Evolutionary conservation across 1,140 invertebrate genomes (phyloP).

Genomic region (Sarcophaga peregrina): DNA sequence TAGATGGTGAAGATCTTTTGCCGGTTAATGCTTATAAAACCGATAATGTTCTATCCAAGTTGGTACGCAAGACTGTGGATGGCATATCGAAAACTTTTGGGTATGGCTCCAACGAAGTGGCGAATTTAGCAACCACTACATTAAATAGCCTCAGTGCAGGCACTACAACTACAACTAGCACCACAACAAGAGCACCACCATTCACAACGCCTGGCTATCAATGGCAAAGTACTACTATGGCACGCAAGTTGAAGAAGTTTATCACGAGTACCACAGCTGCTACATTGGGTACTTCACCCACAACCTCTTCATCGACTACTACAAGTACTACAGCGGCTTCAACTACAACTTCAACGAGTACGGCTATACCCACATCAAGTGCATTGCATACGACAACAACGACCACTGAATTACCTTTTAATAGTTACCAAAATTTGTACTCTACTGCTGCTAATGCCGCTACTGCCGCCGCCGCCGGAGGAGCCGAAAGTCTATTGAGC

Average conservation of each 20-base stretch:
- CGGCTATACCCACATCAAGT: constrained; percentile 51
- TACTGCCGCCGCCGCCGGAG: constrained; percentile 49
- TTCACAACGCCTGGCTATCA: constrained; percentile 60
- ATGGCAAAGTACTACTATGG: constrained; percentile 66
- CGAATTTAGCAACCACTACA: constrained; percentile 35
- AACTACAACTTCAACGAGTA: constrained; percentile 48
- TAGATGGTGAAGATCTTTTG: constrained; percentile 62
- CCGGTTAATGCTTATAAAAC: constrained; percentile 61
- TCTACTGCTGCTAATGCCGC: constrained; percentile 48
- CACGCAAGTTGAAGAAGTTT: constrained; percentile 67
- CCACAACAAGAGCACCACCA: constrained; percentile 67
- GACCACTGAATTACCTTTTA: constrained; percentile 54
- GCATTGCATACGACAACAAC: constrained; percentile 48
- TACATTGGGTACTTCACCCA: constrained; percentile 68
- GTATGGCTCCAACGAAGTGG: constrained; percentile 51
- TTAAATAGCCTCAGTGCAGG: constrained; percentile 65
- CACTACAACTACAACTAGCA: constrained; percentile 57
- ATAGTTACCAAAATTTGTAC: constrained; percentile 51
- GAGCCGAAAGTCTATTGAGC: constrained; percentile 39
- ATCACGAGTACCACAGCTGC: constrained; percentile 68
- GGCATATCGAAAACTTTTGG: constrained; percentile 62
- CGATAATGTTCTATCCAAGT: constrained; percentile 63
- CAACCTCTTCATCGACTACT: constrained; percentile 65
- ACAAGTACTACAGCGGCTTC: constrained; percentile 47
- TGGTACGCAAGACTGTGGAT: constrained; percentile 62